Conservation (phyloP, 2,888 invertebrate species). For the Temnothorax ravouxi region DNA sequence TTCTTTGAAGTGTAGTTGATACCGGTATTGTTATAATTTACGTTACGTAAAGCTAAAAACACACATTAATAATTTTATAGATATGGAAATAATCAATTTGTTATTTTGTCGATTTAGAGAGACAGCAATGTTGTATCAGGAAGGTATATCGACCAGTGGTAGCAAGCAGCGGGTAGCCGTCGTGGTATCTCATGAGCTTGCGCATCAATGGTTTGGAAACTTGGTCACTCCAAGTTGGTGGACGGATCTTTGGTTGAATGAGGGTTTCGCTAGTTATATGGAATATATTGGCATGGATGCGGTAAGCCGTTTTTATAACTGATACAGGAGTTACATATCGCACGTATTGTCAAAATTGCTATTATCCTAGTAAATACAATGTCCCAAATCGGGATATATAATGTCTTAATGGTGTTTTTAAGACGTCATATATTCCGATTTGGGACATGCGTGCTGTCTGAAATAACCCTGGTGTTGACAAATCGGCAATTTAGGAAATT, state of each 20-base stretch:
- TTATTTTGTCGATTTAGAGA: slow-evolving; percentile 82
- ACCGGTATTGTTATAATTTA: neutral
- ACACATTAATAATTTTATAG: neutral
- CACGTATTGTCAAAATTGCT: neutral
- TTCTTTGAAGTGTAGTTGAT: neutral
- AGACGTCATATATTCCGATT: no score
- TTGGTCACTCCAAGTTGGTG: slow-evolving; percentile 92
- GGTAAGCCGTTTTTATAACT: slow-evolving; percentile 84
- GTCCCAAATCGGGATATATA: no score
- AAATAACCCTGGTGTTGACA: no score
- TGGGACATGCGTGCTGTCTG: no score
- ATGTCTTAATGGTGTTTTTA: no score
- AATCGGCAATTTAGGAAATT: neutral
- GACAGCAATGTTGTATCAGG: slow-evolving; percentile 79
- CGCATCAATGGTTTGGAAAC: slow-evolving; percentile 95
- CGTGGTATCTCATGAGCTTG: slow-evolving; percentile 92
- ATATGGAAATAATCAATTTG: neutral
- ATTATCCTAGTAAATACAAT: no score
- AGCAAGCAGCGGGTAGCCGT: slow-evolving; percentile 90
- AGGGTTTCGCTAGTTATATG: slow-evolving; percentile 92
- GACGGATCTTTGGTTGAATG: slow-evolving; percentile 92
- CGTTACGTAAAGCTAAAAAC: neutral
- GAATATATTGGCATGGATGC: slow-evolving; percentile 90
- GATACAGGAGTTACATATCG: neutral
- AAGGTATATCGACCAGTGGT: slow-evolving; percentile 87